These are phyloP conservation scores for Dysidea cf. avara DNA, from an alignment of 37 sponge, comb jelly and placozoan species.

Conservation along the genomic window DNA sequence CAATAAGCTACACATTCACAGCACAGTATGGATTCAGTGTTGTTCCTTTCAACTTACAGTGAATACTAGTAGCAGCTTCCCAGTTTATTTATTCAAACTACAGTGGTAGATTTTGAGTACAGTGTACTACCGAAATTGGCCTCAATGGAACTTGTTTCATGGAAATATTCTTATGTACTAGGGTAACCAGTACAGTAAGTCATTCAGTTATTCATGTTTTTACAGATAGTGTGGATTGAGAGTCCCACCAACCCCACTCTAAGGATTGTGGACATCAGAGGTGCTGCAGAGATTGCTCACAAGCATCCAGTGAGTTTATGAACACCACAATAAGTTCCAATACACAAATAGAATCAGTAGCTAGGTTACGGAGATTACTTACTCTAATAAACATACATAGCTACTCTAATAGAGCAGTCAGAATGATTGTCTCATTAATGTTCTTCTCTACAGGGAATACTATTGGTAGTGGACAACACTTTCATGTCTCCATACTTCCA, in stretches of 20 bases:
- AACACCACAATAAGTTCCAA: neutral
- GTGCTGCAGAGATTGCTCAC: constrained; percentile 58
- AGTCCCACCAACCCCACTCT: constrained; percentile 90
- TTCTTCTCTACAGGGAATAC: constrained; percentile 59
- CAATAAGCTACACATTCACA: no score
- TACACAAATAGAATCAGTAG: constrained; percentile 2
- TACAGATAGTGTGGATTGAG: constrained; percentile 93
- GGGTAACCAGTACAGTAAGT: no score
- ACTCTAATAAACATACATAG: neutral
- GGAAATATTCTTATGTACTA: no score
- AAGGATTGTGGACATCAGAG: constrained; percentile 74
- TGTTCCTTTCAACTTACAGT: no score
- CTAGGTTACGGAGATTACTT: neutral
- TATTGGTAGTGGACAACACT: constrained; percentile 95
- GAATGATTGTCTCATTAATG: neutral
- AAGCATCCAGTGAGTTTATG: constrained; percentile 1
- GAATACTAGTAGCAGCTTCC: no score
- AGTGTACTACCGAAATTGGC: no score
- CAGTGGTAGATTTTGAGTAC: no score
- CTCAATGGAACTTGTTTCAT: no score
- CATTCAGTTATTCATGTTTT: no score
- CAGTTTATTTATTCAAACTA: no score
- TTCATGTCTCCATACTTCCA: constrained; percentile 93
- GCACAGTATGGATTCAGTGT: no score
- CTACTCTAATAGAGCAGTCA: neutral